These are phyloP conservation scores for Drosophila ochracea DNA, from an alignment of 2,888 invertebrate genomes.

Conservation along the genomic window DNA sequence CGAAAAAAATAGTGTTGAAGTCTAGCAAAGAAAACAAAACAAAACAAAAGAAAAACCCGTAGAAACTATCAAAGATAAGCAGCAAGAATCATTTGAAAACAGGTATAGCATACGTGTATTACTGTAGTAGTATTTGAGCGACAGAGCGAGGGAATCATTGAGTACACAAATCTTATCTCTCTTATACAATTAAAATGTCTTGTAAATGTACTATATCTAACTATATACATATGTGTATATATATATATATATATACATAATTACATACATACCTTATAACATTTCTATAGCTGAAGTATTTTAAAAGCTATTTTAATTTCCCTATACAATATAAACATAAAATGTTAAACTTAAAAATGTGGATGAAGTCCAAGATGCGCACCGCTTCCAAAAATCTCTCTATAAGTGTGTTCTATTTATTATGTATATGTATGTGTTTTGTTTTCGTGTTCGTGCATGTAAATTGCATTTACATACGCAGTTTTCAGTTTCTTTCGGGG, in stretches of 20 bases:
- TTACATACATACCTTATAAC: constrained; percentile 50
- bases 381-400: constrained; percentile 52
- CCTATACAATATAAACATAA: constrained; percentile 52
- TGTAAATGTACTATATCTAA: constrained; percentile 75
- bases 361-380: constrained; percentile 34
- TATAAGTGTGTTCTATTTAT: constrained; percentile 29
- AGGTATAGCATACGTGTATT: constrained; percentile 68
- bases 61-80: constrained; percentile 45
- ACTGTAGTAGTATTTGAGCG: constrained; percentile 47
- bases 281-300: constrained; percentile 65
- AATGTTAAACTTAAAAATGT: constrained; percentile 59
- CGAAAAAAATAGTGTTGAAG: constrained; percentile 13
- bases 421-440: constrained; percentile 13
- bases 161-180: constrained; percentile 27
- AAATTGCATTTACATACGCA: constrained; percentile 65
- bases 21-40: constrained; percentile 23
- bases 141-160: constrained; percentile 51
- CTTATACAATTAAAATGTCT: constrained; percentile 45
- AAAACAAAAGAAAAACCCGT: constrained; percentile 21
- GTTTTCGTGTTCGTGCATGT: constrained; percentile 54
- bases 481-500: constrained; percentile 84
- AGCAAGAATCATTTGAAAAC: constrained; percentile 55
- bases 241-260: constrained; percentile 16
- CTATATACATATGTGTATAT: constrained; percentile 42
- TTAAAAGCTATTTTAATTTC: constrained; percentile 53